Conservation (phyloP, 2,888 invertebrate genomes). For the Drosophila hamatofila region DNA sequence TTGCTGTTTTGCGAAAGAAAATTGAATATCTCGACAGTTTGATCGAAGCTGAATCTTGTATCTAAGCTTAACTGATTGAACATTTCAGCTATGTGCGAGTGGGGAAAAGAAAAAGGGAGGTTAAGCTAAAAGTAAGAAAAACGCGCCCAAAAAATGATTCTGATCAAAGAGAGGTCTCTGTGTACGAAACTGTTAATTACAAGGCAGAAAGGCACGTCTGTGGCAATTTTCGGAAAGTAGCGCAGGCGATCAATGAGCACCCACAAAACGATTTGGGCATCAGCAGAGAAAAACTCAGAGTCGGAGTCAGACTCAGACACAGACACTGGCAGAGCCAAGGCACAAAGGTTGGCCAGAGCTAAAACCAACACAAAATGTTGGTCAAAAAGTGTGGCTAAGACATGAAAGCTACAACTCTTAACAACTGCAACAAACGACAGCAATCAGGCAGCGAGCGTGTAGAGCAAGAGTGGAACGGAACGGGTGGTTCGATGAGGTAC, state of each 20-base stretch:
- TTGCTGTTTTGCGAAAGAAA: background rate
- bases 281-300: conserved; percentile 21
- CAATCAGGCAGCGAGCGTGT: conserved; percentile 58
- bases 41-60: conserved; percentile 33
- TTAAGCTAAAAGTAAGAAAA: conserved; percentile 25
- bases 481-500: background rate
- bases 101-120: conserved; percentile 2
- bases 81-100: conserved; percentile 9
- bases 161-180: conserved; percentile 71
- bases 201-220: conserved; percentile 74
- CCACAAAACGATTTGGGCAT: conserved; percentile 69
- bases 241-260: conserved; percentile 77
- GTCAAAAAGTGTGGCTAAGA: conserved; percentile 82
- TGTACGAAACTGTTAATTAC: conserved; percentile 75
- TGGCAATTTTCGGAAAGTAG: conserved; percentile 77
- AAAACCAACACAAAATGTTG: conserved; percentile 70
- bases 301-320: conserved; percentile 18
- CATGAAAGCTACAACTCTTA: conserved; percentile 82
- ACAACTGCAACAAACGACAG: conserved; percentile 81
- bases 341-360: conserved; percentile 26
- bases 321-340: conserved; percentile 39
- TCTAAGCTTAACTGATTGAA: conserved; percentile 39
- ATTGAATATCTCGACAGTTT: conserved; percentile 20
- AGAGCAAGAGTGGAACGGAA: background rate
- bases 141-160: conserved; percentile 79